Evolutionary conservation across 2,113 vertebrate species (phyloP), one percentile per base, ranked within the genome.

Genomic region (Nicator chloris): DNA sequence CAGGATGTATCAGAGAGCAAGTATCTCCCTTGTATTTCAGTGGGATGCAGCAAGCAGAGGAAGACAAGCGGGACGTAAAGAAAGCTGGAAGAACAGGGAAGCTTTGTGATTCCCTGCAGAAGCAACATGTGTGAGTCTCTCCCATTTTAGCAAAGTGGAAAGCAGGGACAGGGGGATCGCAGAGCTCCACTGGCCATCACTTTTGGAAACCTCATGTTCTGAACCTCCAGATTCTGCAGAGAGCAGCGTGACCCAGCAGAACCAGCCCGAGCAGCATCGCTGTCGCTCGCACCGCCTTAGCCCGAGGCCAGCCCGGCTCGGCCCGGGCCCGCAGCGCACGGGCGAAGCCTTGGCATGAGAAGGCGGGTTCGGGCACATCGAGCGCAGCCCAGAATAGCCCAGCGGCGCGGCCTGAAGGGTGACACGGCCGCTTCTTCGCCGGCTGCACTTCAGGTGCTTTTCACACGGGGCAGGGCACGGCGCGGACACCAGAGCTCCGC

Each of bases 401-500:
- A 2, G 50, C 3, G 28, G 51, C 4, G 6, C 6, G 1, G 54
- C 23, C 26, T 15, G 2, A 7, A 11, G 63, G 65, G 17, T 3
- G 20, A 3, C 70, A 13, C 3, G 3, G 82, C 54, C n/a, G 31
- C 0, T n/a, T 10, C 63, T 27, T 21, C 35, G 5, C 27, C n/a
- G 9, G 0, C 19, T 6, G 30, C 54, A 0, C 40, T 6, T 13
- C 7, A 2, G 7, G 9, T 5, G n/a, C 4, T 37, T 31, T 31
- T 28, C 21, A 5, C 40, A 3, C 4, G 7, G 22, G 10, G 42
- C 47, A 22, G 42, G 24, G 28, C 66, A 1, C 8, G 15, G 20
- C 1, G 27, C 35, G 9, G 12, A 4, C 53, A 1, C 1, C 15
- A 6, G 9, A 17, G 10, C 31, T 19, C 68, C 27, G 66, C 49